Conservation (phyloP, 2,888 invertebrate genomes). For the Exocentrus adspersus region DNA sequence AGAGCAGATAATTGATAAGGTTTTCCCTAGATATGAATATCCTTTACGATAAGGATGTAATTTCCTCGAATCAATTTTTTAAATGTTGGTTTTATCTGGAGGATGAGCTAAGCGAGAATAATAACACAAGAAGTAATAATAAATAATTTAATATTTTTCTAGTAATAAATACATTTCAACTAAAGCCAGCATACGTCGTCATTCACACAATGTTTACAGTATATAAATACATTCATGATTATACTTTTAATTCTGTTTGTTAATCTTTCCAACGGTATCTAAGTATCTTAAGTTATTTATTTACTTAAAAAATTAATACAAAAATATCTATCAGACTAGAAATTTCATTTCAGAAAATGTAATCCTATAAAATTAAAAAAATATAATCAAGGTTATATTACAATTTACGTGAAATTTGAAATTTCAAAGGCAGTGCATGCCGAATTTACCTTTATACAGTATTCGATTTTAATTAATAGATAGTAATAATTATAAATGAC, state of each 20-base stretch:
- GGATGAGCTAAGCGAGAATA: too few relatives aligned
- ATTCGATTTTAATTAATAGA: conserved; percentile 10
- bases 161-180: conserved; percentile 60
- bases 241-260: conserved; percentile 51
- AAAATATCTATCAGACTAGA: conserved; percentile 18
- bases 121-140: conserved; percentile 47
- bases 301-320: conserved; percentile 13
- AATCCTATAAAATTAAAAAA: conserved; percentile 15
- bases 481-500: neutral
- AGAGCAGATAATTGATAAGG: too few relatives aligned
- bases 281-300: conserved; percentile 21
- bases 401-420: conserved; percentile 1
- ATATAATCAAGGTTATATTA: neutral
- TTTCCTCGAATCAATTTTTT: too few relatives aligned
- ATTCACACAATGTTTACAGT: conserved; percentile 50
- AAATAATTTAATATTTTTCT: conserved; percentile 61
- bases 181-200: conserved; percentile 47
- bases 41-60: too few relatives aligned
- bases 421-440: neutral
- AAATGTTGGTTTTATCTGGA: too few relatives aligned
- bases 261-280: conserved; percentile 40
- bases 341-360: conserved; percentile 21
- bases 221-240: conserved; percentile 53
- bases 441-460: conserved; percentile 5
- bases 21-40: too few relatives aligned